Base-by-base conservation (phyloP, 2,797 vertebrate genomes). In the Centroberyx gerrardi region DNA sequence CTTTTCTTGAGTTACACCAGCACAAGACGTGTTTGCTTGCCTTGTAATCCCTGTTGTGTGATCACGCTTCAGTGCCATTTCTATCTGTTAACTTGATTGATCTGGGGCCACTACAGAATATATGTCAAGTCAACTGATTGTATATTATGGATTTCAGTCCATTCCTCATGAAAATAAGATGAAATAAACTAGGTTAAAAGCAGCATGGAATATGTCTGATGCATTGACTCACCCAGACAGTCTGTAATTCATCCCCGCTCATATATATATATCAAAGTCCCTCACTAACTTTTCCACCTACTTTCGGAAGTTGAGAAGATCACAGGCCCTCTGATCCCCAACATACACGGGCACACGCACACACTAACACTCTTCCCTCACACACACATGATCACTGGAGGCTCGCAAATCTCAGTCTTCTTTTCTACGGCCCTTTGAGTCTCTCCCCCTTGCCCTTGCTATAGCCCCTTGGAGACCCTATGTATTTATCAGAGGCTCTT, bases 401-500 rank as follows among this genome's bases (percentile, higher is more conserved):
- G 76, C 79, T 75, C 38, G 33, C 58, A 76, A 72, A 87, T 81
- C 74, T 56, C 46, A 29, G 62, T 81, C 77, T 76, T 70, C 54
- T 58, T 53, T 31, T 72, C 22, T 14, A 2, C 78, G 78, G 80
- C 72, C 76, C 63, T 22, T 53, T 8, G 6, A 73, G 72, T 69
- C 74, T 49, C 14, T 42, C 68, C 36, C 63, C 59, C 49, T 58
- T 65, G 62, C 62, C 78, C 73, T 15, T 51, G 52, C 55, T 22
- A 12, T 52, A 69, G 70, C 51, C 49, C 79, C 61, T 62, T 59
- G 33, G 63, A 78, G 62, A 83, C 54, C 63, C 61, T 3, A 17
- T 56, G 60, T 75, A 73, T 93, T 92, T 81, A 82, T 87, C 77
- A 73, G 46, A 71, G 49, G 71, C 75, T 82, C 61, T 68, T 71